Evolutionary conservation across 2,888 invertebrate species (phyloP).

Genomic region (Psylliodes chrysocephalus): DNA sequence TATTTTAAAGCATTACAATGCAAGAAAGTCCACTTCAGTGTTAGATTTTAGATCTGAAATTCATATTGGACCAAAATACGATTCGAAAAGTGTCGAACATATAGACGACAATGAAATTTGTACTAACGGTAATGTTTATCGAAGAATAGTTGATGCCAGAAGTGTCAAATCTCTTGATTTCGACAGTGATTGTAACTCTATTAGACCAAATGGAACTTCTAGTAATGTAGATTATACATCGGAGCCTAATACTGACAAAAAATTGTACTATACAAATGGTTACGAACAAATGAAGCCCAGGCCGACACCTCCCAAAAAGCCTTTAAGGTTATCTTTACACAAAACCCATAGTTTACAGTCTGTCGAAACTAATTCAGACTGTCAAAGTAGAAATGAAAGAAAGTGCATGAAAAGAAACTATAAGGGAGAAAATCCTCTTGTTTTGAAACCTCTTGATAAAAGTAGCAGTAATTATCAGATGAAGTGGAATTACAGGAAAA

Average conservation of each 20-base stretch:
- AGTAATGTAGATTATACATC: slow-evolving; percentile 69
- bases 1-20: slow-evolving; percentile 64
- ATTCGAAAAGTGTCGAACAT: slow-evolving; percentile 64
- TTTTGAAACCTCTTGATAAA: slow-evolving; percentile 34
- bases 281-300: slow-evolving; percentile 66
- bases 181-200: slow-evolving; percentile 72
- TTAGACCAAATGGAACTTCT: slow-evolving; percentile 28
- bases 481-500: slow-evolving; percentile 48
- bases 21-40: slow-evolving; percentile 68
- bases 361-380: slow-evolving; percentile 65
- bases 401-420: slow-evolving; percentile 73
- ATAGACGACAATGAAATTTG: slow-evolving; percentile 62
- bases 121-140: slow-evolving; percentile 55
- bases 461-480: slow-evolving; percentile 40
- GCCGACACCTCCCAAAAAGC: slow-evolving; percentile 88
- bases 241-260: slow-evolving; percentile 68
- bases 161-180: slow-evolving; percentile 81
- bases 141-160: slow-evolving; percentile 65
- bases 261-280: slow-evolving; percentile 57
- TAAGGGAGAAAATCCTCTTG: slow-evolving; percentile 64
- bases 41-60: slow-evolving; percentile 68
- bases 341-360: slow-evolving; percentile 86
- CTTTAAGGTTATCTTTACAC: slow-evolving; percentile 82
- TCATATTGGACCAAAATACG: slow-evolving; percentile 59
- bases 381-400: slow-evolving; percentile 49